These are phyloP conservation scores for Apodemia hepburni DNA, from an alignment of 2,888 invertebrate species.

Conservation along the genomic window DNA sequence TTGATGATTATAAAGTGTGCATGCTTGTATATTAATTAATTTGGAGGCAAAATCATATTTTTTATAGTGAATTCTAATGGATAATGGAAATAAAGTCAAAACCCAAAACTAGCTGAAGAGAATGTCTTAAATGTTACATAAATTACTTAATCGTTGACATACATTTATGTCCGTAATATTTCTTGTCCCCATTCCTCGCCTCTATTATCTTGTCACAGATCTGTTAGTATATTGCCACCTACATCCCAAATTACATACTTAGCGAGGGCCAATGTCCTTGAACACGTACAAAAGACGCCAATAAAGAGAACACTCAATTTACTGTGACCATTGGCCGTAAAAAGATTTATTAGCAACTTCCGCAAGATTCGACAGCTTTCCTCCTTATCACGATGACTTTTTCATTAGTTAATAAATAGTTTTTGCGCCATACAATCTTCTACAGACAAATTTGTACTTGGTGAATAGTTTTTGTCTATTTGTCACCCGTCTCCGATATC, in stretches of 20 bases:
- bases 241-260: constrained; percentile 13
- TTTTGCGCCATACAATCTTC: constrained; percentile 11
- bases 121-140: not conserved
- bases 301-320: constrained; percentile 15
- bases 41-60: too few species aligned
- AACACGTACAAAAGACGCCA: constrained; percentile 12
- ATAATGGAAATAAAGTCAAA: too few species aligned
- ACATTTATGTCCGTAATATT: constrained; percentile 6
- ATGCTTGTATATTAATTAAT: too few species aligned
- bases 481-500: constrained; percentile 1
- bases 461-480: not conserved
- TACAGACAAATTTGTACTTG: constrained; percentile 1
- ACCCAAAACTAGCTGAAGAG: too few species aligned
- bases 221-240: constrained; percentile 12
- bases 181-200: constrained; percentile 4
- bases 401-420: constrained; percentile 15
- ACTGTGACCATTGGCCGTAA: constrained; percentile 16
- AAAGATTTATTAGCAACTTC: constrained; percentile 16
- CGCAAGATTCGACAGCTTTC: constrained; percentile 15
- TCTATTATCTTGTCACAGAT: constrained; percentile 14
- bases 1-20: too few species aligned
- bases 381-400: constrained; percentile 13
- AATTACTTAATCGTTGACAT: not conserved
- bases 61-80: too few species aligned
- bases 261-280: constrained; percentile 10